Base-by-base conservation (phyloP, 2,797 vertebrate species). In the Poeciliopsis presidionis region DNA sequence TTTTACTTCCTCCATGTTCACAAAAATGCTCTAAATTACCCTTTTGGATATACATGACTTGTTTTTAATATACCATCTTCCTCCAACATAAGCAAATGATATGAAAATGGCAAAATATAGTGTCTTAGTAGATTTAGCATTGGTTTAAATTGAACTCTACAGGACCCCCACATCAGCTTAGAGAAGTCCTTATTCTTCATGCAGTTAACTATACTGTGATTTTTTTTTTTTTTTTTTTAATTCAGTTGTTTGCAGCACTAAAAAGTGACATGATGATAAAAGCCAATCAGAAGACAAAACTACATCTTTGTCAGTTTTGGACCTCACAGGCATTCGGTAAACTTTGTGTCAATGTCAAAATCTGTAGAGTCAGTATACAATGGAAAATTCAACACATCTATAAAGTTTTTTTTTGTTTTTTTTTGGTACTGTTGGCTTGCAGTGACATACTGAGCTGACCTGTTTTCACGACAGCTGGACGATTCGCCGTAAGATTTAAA, bases 1-100 rank as follows among this genome's bases (percentile, higher is more conserved):
- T 93, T 93, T 90, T 89, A 75, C 82, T 90, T 90, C 85, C 86
- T 88, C 39, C 76, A 53, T 76, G 57, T 72, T 85, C 59, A 78
- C 76, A 72, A 77, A 84, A 86, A 84, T 76, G 49, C 0, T 25
- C 25, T 45, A 51, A 76, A 79, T 81, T 79, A 76, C 78, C 79
- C 79, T 25, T n/a, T 13, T 80, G 43, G 73, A n/a, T 25, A 79
- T 81, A 81, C 73, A 77, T 74, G 53, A 72, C 74, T 39, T 59
- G 53, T 73, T 84, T 75, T 74, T 61, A 76, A 72, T 45, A 53
- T 53, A 59, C 80, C 73, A 76, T n/a, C 76, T 53, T 55, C 45
- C 33, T 77, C 39, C 2, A 33, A 49, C 28, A 13, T 63, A 74
- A 45, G 28, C 45, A 69, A 33, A 13, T 49, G 9, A 81, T 53